phyloP scores from a whole-genome alignment of 2,113 vertebrate genomes.

The Chaetops frenatus region DNA sequence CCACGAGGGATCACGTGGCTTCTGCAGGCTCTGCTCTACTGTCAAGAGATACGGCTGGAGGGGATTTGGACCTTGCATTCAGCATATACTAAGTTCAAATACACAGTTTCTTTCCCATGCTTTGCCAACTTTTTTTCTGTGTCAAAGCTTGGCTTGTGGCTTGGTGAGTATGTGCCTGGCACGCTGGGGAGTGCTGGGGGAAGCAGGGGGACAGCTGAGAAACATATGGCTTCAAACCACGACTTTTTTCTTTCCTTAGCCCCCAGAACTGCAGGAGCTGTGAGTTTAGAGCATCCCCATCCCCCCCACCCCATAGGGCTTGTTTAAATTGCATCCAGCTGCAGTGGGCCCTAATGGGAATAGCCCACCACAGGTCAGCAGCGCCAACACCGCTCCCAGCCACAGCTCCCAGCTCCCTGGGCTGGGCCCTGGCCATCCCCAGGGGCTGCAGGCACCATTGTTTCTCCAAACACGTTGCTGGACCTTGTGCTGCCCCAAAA shows the following conservation, averaged over 20 bases:
- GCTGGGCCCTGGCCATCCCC: not conserved
- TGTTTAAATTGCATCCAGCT: constrained; percentile 20
- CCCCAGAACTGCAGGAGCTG: not conserved
- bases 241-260: not conserved
- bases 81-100: not conserved
- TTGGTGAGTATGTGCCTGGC: not conserved
- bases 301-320: too few relatives aligned
- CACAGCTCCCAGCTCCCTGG: not conserved
- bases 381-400: not conserved
- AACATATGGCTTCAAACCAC: not conserved
- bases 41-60: not conserved
- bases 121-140: not conserved
- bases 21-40: not conserved
- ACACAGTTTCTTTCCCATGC: not conserved
- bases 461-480: not conserved
- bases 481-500: not conserved
- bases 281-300: not conserved
- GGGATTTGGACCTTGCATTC: not conserved
- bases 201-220: not conserved
- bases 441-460: not conserved
- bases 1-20: not conserved
- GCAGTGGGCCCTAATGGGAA: constrained; percentile 22
- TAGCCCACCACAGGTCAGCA: constrained; percentile 6
- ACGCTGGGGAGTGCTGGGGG: not conserved
- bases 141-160: not conserved